These are phyloP conservation scores for Pipistrellus kuhlii DNA, from an alignment of 2,797 vertebrate species.

Conservation along the genomic window DNA sequence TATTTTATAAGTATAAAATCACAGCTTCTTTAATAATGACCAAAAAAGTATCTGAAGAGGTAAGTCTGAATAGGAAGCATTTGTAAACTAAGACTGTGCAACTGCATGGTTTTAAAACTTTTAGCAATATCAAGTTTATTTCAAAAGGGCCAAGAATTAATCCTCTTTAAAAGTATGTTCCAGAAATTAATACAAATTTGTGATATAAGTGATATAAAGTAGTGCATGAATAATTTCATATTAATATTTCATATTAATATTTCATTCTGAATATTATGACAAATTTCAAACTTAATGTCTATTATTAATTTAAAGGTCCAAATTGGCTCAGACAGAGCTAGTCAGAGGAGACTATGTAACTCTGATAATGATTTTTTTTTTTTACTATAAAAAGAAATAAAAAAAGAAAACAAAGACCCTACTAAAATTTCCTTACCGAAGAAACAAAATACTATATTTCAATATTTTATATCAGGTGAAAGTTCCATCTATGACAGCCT, in stretches of 20 bases:
- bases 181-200: background rate
- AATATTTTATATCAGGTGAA: background rate
- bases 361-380: constrained; percentile 3
- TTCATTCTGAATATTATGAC: constrained; percentile 35
- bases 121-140: background rate
- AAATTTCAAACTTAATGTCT: constrained; percentile 41
- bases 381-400: background rate
- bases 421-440: constrained; percentile 18
- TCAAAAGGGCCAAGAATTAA: background rate
- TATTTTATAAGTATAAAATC: background rate
- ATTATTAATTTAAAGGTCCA: background rate
- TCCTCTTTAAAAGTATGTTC: background rate
- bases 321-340: background rate
- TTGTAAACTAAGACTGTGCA: background rate
- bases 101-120: background rate
- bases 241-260: background rate
- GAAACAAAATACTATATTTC: background rate
- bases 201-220: background rate
- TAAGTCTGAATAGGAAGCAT: background rate
- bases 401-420: background rate
- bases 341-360: background rate
- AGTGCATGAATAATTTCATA: background rate
- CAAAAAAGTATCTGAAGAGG: background rate
- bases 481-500: background rate
- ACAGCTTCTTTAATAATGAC: constrained; percentile 14